phyloP scores from a whole-genome alignment of 2,888 invertebrate genomes.

The Epistrophe eligans region DNA sequence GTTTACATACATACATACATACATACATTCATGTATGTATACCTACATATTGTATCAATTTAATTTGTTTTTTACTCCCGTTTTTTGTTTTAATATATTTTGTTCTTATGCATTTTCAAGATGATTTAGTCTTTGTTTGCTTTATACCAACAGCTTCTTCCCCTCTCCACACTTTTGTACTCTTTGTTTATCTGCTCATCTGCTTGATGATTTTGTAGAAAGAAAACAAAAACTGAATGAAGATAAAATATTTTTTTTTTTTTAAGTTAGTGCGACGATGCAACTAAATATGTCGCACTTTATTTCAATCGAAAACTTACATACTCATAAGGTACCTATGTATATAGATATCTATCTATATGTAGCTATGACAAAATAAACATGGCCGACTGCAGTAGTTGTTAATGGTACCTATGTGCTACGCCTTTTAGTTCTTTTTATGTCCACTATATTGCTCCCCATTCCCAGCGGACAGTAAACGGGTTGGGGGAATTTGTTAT shows the following conservation, averaged over 20 bases:
- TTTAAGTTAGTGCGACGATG: slow-evolving; percentile 55
- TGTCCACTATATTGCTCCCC: slow-evolving; percentile 9
- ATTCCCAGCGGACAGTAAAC: slow-evolving; percentile 31
- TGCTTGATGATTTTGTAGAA: slow-evolving; percentile 26
- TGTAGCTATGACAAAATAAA: slow-evolving; percentile 18
- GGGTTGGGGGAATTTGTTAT: slow-evolving; percentile 34
- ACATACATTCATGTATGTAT: not conserved
- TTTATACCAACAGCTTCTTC: not conserved
- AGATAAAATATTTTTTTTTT: slow-evolving; percentile 21
- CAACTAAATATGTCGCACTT: slow-evolving; percentile 69
- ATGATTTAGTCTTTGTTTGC: slow-evolving; percentile 57
- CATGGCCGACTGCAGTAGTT: slow-evolving; percentile 59
- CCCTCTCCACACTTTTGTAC: slow-evolving; percentile 1
- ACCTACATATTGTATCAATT: slow-evolving; percentile 28
- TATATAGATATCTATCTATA: not conserved
- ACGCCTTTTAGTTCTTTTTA: slow-evolving; percentile 16
- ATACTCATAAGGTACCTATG: not conserved
- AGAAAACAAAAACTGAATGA: slow-evolving; percentile 1
- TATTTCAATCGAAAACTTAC: slow-evolving; percentile 64
- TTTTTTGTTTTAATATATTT: slow-evolving; percentile 34
- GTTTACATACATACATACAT: too few relatives aligned
- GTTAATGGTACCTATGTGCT: slow-evolving; percentile 36
- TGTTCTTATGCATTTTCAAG: slow-evolving; percentile 41
- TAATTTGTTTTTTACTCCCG: slow-evolving; percentile 59
- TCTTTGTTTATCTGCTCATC: slow-evolving; percentile 45